Conservation (phyloP, 2,113 vertebrate species). For the Aleadryas rufinucha region DNA sequence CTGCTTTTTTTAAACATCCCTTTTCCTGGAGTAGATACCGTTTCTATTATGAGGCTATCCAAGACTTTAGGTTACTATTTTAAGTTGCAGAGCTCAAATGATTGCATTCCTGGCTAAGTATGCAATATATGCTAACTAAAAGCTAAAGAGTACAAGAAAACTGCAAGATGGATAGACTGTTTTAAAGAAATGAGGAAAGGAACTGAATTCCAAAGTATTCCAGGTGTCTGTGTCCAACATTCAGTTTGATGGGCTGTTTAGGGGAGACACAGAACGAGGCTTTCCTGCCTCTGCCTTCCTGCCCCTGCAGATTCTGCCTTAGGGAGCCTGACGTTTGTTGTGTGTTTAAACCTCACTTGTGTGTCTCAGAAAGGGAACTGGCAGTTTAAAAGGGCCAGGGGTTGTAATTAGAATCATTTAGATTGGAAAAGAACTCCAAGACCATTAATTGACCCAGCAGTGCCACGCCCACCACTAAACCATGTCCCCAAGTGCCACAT, state of each 20-base stretch:
- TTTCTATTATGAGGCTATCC: background rate
- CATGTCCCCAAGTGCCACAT: background rate
- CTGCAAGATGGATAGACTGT: background rate
- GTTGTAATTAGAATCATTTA: background rate
- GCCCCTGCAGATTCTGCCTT: background rate
- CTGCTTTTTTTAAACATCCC: background rate
- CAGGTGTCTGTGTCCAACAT: background rate
- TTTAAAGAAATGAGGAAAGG: background rate
- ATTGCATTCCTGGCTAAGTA: background rate
- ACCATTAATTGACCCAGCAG: background rate
- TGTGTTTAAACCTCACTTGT: background rate
- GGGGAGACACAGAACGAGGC: background rate
- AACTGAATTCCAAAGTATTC: background rate
- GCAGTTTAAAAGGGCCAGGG: background rate
- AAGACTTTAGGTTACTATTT: background rate
- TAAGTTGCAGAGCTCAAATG: background rate
- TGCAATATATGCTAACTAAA: background rate
- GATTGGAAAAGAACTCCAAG: background rate
- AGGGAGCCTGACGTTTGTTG: fast-evolving
- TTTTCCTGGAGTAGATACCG: fast-evolving
- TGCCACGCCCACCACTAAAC: background rate
- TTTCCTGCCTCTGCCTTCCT: background rate
- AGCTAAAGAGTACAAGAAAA: background rate
- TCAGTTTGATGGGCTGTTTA: background rate
- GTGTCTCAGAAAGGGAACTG: background rate